A percentile compares a stretch with the other conserved stretches of the same genome.
Conservation (phyloP, 2,113 vertebrate species). For the Electrona antarctica region DNA sequence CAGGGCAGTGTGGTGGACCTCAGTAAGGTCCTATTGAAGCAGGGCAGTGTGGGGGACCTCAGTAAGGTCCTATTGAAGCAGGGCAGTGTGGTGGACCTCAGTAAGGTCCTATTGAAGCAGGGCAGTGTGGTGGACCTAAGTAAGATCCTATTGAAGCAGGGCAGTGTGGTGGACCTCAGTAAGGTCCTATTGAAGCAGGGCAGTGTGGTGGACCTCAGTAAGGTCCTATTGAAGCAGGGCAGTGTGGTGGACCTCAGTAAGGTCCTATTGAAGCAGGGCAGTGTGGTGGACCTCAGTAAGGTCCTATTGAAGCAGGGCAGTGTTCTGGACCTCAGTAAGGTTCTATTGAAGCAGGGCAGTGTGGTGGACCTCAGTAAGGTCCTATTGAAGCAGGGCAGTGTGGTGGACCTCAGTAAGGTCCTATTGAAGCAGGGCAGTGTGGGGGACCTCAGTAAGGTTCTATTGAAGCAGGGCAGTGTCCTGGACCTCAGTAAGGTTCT, state of each 20-base stretch:
- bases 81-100: conserved; percentile 95
- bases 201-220: too few species aligned
- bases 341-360: neutral
- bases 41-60: too few species aligned
- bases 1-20: conserved; percentile 95
- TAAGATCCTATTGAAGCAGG: conserved; percentile 82
- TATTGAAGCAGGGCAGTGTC: too few species aligned
- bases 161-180: conserved; percentile 96
- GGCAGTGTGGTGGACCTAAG: too few species aligned
- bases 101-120: conserved; percentile 71
- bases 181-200: conserved; percentile 44
- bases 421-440: too few species aligned
- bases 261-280: conserved; percentile 23
- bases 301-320: conserved; percentile 89
- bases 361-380: too few species aligned
- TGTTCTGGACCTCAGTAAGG: conserved; percentile 93
- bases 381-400: conserved; percentile 91
- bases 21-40: conserved; percentile 76
- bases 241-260: conserved; percentile 96
- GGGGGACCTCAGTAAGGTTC: conserved; percentile 88
- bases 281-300: too few species aligned
- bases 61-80: conserved; percentile 78
- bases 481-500: too few species aligned
- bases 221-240: conserved; percentile 85
- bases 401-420: conserved; percentile 93